A percentile compares a stretch with the other conserved stretches of the same genome.
These are phyloP conservation scores for Sylvilagus floridanus DNA, from an alignment of 2,797 vertebrate species.

Conservation along the genomic window DNA sequence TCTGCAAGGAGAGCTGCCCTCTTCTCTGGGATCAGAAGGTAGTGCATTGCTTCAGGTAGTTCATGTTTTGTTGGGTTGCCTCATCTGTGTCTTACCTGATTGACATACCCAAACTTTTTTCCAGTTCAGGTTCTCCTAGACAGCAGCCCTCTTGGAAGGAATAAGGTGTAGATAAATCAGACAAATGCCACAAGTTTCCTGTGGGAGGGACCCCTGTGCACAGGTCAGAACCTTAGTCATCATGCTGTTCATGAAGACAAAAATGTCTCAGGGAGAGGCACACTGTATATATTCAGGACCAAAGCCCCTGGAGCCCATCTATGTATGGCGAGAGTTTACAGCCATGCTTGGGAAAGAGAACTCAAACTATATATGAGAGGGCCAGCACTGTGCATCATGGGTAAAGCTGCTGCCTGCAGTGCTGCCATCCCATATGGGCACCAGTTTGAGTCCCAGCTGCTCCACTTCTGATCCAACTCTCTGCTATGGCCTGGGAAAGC, in stretches of 20 bases:
- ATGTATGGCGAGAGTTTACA: not conserved
- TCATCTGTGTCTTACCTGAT: not conserved
- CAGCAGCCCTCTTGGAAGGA: not conserved
- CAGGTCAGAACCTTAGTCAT: not conserved
- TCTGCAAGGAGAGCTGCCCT: rapidly evolving
- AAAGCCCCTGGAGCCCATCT: not conserved
- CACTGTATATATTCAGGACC: not conserved
- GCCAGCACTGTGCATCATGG: too few species aligned
- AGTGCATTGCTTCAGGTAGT: not conserved
- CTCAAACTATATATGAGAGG: not conserved
- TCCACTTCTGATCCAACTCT: too few species aligned
- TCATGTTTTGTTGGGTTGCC: not conserved
- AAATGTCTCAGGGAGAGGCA: not conserved
- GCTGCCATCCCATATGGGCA: too few species aligned
- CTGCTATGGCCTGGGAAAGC: too few species aligned
- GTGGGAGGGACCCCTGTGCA: not conserved
- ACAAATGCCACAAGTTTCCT: not conserved
- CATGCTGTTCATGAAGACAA: not conserved
- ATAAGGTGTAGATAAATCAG: not conserved
- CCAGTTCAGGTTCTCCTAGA: not conserved
- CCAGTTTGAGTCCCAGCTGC: too few species aligned
- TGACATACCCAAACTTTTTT: not conserved
- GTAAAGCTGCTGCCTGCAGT: too few species aligned
- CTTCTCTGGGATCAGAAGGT: not conserved
- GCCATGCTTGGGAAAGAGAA: not conserved